phyloP scores from a whole-genome alignment of 2,888 invertebrate species.

The Chalcis sispes region DNA sequence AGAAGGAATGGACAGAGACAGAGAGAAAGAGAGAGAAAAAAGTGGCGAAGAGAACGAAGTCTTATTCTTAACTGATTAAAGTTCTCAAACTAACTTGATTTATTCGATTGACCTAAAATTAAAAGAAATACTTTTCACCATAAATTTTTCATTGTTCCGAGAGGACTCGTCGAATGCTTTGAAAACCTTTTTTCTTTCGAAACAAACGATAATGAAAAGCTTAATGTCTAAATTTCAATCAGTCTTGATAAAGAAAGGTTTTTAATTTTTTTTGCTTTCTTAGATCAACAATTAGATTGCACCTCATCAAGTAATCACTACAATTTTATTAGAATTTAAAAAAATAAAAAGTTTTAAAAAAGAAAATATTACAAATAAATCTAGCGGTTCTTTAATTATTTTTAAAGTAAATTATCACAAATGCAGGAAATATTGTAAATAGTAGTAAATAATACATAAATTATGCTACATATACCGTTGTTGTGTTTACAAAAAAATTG shows the following conservation, averaged over 20 bases:
- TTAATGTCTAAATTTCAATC: not conserved
- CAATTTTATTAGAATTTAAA: no score
- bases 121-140: constrained; percentile 7
- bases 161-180: not conserved
- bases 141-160: not conserved
- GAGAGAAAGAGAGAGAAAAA: not conserved
- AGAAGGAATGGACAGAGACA: not conserved
- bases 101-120: constrained; percentile 11
- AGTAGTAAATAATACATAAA: no score
- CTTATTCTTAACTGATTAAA: constrained; percentile 27
- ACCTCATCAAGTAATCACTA: no score
- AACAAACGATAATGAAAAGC: not conserved
- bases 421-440: no score
- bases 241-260: not conserved
- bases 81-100: constrained; percentile 24
- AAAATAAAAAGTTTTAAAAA: no score
- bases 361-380: no score
- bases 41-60: not conserved
- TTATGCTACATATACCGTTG: no score
- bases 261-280: no score
- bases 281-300: no score
- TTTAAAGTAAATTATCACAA: no score
- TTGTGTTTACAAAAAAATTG: no score
- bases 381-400: no score
- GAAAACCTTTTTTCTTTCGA: not conserved